phyloP scores from a whole-genome alignment of 1,140 invertebrate species.

The Sitobion miscanthi region DNA sequence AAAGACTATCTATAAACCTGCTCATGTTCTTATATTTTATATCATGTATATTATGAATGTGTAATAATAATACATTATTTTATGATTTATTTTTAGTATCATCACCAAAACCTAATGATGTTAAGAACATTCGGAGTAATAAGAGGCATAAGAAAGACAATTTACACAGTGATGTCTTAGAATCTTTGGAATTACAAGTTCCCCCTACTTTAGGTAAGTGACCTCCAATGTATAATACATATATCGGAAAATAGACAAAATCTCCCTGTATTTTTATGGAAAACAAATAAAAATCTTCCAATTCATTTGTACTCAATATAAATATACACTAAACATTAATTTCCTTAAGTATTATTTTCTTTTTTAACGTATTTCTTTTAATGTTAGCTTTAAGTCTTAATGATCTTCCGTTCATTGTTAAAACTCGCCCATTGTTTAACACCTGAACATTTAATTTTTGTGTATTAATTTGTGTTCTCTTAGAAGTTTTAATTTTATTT shows the following conservation, averaged over 20 bases:
- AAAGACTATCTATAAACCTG: neutral
- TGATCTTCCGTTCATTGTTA: too few relatives aligned
- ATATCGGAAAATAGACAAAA: neutral
- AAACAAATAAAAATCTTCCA: too few relatives aligned
- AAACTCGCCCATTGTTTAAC: too few relatives aligned
- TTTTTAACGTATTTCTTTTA: too few relatives aligned
- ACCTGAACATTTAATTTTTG: too few relatives aligned
- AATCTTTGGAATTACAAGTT: neutral
- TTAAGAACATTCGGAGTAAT: neutral
- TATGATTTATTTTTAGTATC: neutral
- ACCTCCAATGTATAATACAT: neutral
- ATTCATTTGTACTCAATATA: neutral
- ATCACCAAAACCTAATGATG: neutral
- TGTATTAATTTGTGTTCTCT: too few relatives aligned
- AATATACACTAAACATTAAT: too few relatives aligned
- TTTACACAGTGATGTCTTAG: neutral
- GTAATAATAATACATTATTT: neutral
- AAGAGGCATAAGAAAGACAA: conserved; percentile 2
- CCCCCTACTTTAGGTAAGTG: neutral
- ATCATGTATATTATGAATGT: neutral
- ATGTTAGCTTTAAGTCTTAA: too few relatives aligned
- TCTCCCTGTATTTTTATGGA: too few relatives aligned
- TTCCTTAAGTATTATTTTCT: too few relatives aligned
- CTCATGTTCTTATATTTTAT: neutral
- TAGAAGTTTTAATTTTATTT: too few relatives aligned